These are phyloP conservation scores for Phalacrocorax carbo DNA, from an alignment of 2,113 vertebrate species.

Conservation along the genomic window DNA sequence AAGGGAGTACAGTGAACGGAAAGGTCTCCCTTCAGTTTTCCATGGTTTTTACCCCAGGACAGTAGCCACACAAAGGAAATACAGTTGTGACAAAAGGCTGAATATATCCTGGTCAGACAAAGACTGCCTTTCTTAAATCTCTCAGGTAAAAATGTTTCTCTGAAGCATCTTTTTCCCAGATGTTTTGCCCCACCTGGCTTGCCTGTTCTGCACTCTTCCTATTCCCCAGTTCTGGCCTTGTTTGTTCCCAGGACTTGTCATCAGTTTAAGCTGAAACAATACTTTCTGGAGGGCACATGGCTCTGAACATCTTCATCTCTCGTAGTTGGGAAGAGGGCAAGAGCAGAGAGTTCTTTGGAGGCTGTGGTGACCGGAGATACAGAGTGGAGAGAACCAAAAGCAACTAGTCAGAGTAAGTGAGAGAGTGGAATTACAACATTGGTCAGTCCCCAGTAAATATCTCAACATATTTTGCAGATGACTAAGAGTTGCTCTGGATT, in stretches of 20 bases:
- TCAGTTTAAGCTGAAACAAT: not conserved
- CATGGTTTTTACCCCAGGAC: not conserved
- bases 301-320: not conserved
- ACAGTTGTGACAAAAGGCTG: not conserved
- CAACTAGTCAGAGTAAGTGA: not conserved
- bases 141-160: not conserved
- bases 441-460: not conserved
- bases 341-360: not conserved
- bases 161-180: not conserved
- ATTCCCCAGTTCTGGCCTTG: not conserved
- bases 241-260: not conserved
- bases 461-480: not conserved
- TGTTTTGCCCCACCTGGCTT: not conserved
- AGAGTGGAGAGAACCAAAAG: not conserved
- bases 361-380: not conserved
- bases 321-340: not conserved
- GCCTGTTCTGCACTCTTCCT: not conserved
- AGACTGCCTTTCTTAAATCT: not conserved
- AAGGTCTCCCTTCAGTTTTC: not conserved
- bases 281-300: rapidly evolving
- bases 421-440: not conserved
- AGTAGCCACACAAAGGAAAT: not conserved
- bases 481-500: not conserved
- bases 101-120: not conserved
- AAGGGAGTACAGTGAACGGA: not conserved